These are phyloP conservation scores for Tyto alba DNA, from an alignment of 2,113 vertebrate species.

Conservation along the genomic window DNA sequence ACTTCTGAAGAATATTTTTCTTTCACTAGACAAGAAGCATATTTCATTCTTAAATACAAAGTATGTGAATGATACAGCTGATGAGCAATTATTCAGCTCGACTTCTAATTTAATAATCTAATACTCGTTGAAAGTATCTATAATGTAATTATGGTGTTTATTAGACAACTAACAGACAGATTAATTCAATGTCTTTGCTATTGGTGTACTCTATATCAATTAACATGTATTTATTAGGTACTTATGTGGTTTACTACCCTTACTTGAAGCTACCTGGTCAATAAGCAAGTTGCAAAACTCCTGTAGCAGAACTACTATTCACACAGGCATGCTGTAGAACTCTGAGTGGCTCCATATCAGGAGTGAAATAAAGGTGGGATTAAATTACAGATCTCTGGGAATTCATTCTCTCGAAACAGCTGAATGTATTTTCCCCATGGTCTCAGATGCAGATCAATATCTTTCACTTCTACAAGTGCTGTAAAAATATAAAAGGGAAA, in stretches of 20 bases:
- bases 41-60: background rate
- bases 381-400: constrained; percentile 51
- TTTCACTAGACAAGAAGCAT: background rate
- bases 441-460: constrained; percentile 74
- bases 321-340: constrained; percentile 69
- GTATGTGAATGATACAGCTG: background rate
- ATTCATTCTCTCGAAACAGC: constrained; percentile 67
- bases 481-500: background rate
- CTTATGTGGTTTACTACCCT: background rate
- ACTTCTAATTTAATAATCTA: background rate
- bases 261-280: constrained; percentile 66
- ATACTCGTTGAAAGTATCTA: background rate
- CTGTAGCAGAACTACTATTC: constrained; percentile 75
- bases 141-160: background rate
- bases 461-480: constrained; percentile 77
- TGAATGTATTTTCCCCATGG: constrained; percentile 67
- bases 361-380: constrained; percentile 74
- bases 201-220: background rate
- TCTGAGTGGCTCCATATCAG: constrained; percentile 79
- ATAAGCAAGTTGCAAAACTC: constrained; percentile 81
- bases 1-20: background rate
- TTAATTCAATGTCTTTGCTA: background rate
- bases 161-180: background rate
- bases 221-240: background rate
- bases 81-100: background rate